Evolutionary conservation across 2,888 invertebrate genomes (phyloP).

Genomic region (Volucella inanis): DNA sequence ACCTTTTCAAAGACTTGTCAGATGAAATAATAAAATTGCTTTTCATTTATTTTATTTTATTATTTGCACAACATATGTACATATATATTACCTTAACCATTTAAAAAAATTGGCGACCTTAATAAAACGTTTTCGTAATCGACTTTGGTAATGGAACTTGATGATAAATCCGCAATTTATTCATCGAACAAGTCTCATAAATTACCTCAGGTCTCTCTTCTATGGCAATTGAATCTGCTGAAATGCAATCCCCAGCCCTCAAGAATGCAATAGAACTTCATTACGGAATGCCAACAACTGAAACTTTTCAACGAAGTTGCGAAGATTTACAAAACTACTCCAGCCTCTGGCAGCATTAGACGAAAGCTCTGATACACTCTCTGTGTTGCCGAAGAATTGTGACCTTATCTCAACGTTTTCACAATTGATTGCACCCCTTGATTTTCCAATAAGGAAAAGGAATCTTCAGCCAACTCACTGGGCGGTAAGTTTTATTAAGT

Average conservation of each 20-base stretch:
- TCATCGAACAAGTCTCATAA: too few species aligned
- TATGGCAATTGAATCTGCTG: too few species aligned
- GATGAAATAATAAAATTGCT: too few species aligned
- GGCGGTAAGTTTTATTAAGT: conserved; percentile 75
- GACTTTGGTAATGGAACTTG: too few species aligned
- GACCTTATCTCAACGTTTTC: conserved; percentile 69
- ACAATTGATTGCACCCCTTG: conserved; percentile 67
- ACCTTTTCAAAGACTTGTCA: too few species aligned
- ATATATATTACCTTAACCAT: too few species aligned
- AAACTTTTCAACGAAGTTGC: conserved; percentile 59
- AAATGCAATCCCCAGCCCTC: background rate
- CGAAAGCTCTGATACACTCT: conserved; percentile 69
- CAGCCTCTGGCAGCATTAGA: conserved; percentile 49
- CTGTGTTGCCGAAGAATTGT: conserved; percentile 51
- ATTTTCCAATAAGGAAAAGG: conserved; percentile 71
- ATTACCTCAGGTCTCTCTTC: too few species aligned
- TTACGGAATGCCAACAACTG: conserved; percentile 36
- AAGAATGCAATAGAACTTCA: conserved; percentile 54
- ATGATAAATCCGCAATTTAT: too few species aligned
- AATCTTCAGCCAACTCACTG: conserved; percentile 68
- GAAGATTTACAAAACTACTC: conserved; percentile 55
- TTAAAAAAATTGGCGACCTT: too few species aligned
- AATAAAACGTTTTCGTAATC: too few species aligned
- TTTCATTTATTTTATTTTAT: too few species aligned
- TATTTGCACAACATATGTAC: too few species aligned